These are phyloP conservation scores for Siniperca knerii DNA, from an alignment of 2,113 vertebrate species.

Conservation along the genomic window DNA sequence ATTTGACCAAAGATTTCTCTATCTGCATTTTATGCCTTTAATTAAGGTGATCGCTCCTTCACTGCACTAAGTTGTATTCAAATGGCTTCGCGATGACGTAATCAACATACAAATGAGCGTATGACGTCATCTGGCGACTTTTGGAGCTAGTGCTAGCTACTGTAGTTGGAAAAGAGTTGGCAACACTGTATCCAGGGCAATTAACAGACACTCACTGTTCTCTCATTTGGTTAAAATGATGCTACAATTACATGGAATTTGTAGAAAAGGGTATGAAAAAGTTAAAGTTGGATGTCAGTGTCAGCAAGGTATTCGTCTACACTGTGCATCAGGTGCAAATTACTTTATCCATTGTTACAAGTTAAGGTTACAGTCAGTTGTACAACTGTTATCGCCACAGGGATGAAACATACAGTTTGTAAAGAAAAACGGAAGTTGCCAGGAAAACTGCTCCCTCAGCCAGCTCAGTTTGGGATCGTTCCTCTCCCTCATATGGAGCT, in stretches of 20 bases:
- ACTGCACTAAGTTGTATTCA: too few species aligned
- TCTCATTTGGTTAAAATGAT: not conserved
- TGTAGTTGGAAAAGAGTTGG: too few species aligned
- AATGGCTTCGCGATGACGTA: too few species aligned
- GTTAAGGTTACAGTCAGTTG: not conserved
- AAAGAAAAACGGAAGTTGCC: not conserved
- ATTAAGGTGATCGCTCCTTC: too few species aligned
- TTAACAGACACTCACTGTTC: not conserved
- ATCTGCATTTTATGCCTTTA: too few species aligned
- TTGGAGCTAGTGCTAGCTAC: too few species aligned
- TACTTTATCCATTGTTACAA: not conserved
- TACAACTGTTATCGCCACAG: not conserved
- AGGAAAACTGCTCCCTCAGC: constrained; percentile 18
- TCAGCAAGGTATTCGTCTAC: not conserved
- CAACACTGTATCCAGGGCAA: not conserved
- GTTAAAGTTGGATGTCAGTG: not conserved
- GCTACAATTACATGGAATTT: not conserved
- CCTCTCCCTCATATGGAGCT: constrained; percentile 17
- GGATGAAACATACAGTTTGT: not conserved
- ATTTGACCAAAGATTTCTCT: too few species aligned
- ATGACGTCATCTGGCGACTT: too few species aligned
- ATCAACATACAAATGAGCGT: too few species aligned
- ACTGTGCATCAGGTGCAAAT: not conserved
- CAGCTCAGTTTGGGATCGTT: constrained; percentile 3
- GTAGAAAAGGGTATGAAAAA: not conserved